Evolutionary conservation across 1,140 invertebrate species (phyloP).

Genomic region (Papilio glaucus): DNA sequence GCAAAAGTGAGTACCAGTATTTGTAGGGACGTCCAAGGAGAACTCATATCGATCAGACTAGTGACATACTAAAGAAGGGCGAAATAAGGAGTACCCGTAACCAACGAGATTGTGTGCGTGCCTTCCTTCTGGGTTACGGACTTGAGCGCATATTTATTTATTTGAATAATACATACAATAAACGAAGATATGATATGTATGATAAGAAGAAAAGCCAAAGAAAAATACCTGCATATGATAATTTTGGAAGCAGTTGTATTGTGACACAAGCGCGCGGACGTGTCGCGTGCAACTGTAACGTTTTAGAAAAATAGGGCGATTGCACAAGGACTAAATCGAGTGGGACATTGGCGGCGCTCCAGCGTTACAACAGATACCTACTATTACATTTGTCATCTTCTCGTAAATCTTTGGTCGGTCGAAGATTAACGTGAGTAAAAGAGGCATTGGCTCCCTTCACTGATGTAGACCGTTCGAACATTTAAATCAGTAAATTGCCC

Average conservation of each 20-base stretch:
- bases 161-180: neutral
- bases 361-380: constrained; percentile 69
- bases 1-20: too few relatives aligned
- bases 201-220: constrained; percentile 31
- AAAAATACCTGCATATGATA: constrained; percentile 36
- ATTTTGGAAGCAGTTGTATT: constrained; percentile 47
- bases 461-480: neutral
- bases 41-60: too few relatives aligned
- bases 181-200: neutral
- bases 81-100: too few relatives aligned
- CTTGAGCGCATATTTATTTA: too few relatives aligned
- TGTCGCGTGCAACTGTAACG: constrained; percentile 73
- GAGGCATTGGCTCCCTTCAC: neutral
- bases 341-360: constrained; percentile 72
- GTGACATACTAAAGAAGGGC: too few relatives aligned
- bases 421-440: constrained; percentile 31
- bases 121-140: too few relatives aligned
- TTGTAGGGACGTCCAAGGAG: too few relatives aligned
- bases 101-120: too few relatives aligned
- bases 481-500: neutral
- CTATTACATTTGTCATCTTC: constrained; percentile 67
- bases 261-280: constrained; percentile 44
- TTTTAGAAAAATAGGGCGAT: constrained; percentile 81
- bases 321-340: constrained; percentile 77
- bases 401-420: constrained; percentile 46